phyloP scores from a whole-genome alignment of 2,113 vertebrate genomes.

The Rhineura floridana region DNA sequence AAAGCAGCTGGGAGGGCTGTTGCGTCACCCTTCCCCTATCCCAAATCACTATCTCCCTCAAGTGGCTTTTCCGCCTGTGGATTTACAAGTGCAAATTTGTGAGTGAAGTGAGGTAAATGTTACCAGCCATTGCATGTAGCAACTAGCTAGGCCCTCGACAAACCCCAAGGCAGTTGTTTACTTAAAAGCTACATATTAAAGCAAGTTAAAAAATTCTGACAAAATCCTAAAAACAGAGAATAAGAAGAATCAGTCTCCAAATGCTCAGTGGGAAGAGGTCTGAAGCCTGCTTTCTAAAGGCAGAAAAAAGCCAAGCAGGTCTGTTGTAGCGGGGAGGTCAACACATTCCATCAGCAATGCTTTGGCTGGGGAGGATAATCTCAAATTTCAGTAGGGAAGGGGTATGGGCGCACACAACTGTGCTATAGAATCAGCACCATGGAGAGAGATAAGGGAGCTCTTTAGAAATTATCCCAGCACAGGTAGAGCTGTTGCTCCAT shows the following conservation, averaged over 20 bases:
- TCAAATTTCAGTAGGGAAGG: background rate
- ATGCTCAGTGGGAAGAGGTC: background rate
- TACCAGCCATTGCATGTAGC: background rate
- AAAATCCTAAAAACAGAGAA: too few species aligned
- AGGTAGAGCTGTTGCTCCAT: background rate
- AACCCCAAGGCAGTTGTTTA: too few species aligned
- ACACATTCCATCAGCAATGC: background rate
- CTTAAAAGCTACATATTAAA: background rate
- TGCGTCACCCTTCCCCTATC: background rate
- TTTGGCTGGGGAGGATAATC: too few species aligned
- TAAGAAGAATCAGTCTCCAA: background rate
- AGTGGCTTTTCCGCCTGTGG: background rate
- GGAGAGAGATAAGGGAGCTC: background rate
- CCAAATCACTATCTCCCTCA: background rate
- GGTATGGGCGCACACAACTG: background rate
- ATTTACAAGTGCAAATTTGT: background rate
- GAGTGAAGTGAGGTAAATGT: background rate
- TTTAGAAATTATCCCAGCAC: background rate
- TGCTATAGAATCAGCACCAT: background rate
- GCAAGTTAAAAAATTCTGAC: too few species aligned
- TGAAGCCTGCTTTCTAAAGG: background rate
- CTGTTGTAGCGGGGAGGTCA: background rate
- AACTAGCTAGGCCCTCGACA: too few species aligned
- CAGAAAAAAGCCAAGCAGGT: background rate
- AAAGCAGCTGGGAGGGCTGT: too few species aligned